Conservation (phyloP, 2,113 vertebrate species). For the Albula goreensis region DNA sequence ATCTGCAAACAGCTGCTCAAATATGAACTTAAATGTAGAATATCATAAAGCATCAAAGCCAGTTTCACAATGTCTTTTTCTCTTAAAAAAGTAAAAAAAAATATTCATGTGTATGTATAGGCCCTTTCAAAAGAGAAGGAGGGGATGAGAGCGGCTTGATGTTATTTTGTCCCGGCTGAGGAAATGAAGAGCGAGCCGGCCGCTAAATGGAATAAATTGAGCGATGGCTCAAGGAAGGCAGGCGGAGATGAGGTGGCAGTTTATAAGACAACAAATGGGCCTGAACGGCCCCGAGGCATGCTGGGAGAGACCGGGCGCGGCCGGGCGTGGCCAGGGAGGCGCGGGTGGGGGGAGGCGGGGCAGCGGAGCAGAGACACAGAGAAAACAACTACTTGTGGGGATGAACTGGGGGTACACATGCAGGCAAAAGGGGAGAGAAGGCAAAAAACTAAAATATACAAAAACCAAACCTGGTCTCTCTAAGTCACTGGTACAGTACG, state of each 20-base stretch:
- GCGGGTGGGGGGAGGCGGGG: not conserved
- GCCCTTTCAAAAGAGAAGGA: not conserved
- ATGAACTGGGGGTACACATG: too few species aligned
- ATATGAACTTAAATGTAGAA: too few species aligned
- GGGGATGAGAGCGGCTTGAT: not conserved
- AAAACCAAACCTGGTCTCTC: not conserved
- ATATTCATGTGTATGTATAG: too few species aligned
- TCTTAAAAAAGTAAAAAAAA: not conserved
- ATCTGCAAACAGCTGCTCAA: too few species aligned
- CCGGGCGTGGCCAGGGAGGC: not conserved
- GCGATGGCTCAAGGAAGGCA: constrained; percentile 9
- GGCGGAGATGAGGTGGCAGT: constrained; percentile 8
- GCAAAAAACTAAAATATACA: not conserved
- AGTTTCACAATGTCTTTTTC: not conserved
- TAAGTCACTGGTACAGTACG: too few species aligned
- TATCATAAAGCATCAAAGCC: too few species aligned
- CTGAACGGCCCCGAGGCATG: constrained; percentile 10
- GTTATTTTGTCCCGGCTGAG: constrained; percentile 2
- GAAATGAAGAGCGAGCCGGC: constrained; percentile 18
- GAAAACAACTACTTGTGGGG: not conserved
- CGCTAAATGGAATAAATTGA: constrained; percentile 30
- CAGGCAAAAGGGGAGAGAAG: not conserved
- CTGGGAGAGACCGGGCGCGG: not conserved
- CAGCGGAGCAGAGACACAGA: not conserved
- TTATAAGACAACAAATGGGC: constrained; percentile 29